phyloP scores from a whole-genome alignment of 53 echinoderm and acorn worm genomes.

The Henricia sp. region DNA sequence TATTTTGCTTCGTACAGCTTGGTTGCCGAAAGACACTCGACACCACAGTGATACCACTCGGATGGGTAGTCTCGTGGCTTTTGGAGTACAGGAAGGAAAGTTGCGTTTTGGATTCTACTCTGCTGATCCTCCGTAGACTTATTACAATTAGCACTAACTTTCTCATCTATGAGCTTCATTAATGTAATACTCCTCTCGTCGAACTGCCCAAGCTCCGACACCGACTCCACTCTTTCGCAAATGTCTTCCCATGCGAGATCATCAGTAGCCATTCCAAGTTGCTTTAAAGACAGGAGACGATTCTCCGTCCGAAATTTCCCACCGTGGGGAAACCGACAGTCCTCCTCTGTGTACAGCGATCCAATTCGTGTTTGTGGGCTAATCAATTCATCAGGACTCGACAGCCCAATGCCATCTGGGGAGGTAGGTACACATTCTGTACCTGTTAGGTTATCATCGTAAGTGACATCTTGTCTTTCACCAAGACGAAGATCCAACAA shows the following conservation, averaged over 20 bases:
- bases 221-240: constrained; percentile 52
- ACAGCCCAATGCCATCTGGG: constrained; percentile 37
- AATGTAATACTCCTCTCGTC: no score
- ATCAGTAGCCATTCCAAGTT: constrained; percentile 56
- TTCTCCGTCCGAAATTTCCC: neutral
- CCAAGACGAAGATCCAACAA: constrained; percentile 49
- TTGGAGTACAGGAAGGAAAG: constrained; percentile 13
- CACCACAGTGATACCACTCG: constrained; percentile 1
- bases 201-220: no score
- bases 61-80: constrained; percentile 41
- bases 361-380: no score
- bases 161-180: no score
- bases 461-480: constrained; percentile 9
- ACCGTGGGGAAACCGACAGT: constrained; percentile 57
- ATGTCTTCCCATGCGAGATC: constrained; percentile 57
- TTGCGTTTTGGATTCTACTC: no score
- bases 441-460: no score
- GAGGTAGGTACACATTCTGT: no score
- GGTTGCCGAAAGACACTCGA: constrained; percentile 11
- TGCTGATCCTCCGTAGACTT: no score
- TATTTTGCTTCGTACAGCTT: constrained; percentile 7
- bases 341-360: constrained; percentile 40
- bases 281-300: constrained; percentile 48
- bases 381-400: no score
- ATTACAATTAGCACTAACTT: no score